Evolutionary conservation across 2,113 vertebrate species (phyloP).

Genomic region (Gadus macrocephalus): DNA sequence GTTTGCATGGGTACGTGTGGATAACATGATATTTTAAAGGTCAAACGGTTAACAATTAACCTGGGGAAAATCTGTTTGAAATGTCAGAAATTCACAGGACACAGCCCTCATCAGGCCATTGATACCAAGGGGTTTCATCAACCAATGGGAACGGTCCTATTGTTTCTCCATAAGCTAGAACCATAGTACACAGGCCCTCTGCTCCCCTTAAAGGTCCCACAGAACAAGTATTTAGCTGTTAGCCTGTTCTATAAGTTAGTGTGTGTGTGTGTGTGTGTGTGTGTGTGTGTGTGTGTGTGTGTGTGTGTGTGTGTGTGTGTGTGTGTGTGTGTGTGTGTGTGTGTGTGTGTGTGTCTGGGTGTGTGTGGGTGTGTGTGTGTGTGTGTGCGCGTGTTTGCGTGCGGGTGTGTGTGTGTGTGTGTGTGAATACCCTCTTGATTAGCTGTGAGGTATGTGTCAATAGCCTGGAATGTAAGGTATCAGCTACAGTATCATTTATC

Average conservation of each 20-base stretch:
- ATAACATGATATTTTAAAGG: no score
- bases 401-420: slow-evolving; percentile 29
- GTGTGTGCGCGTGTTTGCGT: neutral
- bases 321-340: slow-evolving; percentile 14
- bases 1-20: no score
- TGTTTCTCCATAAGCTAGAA: no score
- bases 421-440: slow-evolving; percentile 33
- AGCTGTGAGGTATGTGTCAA: slow-evolving; percentile 18
- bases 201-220: neutral
- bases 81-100: no score
- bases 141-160: no score
- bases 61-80: no score
- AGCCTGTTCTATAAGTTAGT: neutral
- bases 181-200: no score
- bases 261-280: slow-evolving; percentile 17
- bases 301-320: no score
- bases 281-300: slow-evolving; percentile 1
- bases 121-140: no score
- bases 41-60: no score
- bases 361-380: slow-evolving; percentile 23
- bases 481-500: slow-evolving; percentile 11
- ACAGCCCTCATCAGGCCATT: no score
- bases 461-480: slow-evolving; percentile 41
- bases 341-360: slow-evolving; percentile 24
- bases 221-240: neutral